phyloP scores from a whole-genome alignment of 2,797 vertebrate species.

The Mastacembelus armatus region DNA sequence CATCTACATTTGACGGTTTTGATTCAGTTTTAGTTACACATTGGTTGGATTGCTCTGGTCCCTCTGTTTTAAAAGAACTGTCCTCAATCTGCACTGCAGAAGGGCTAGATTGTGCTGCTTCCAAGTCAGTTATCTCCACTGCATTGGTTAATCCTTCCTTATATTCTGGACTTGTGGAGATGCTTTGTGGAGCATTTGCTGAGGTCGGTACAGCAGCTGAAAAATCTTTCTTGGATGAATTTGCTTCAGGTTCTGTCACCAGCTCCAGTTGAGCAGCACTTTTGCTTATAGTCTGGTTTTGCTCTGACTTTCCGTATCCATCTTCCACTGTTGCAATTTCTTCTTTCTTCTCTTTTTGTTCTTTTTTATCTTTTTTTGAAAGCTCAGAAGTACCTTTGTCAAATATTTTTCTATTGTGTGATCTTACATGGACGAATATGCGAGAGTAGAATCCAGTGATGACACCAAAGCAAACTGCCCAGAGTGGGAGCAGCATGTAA shows the following conservation, averaged over 20 bases:
- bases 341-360: conserved; percentile 32
- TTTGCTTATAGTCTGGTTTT: conserved; percentile 37
- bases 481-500: conserved; percentile 83
- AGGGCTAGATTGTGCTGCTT: conserved; percentile 30
- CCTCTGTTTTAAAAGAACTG: conserved; percentile 35
- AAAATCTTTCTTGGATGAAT: conserved; percentile 30
- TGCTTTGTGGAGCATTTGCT: conserved; percentile 14
- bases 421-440: conserved; percentile 79
- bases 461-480: conserved; percentile 76
- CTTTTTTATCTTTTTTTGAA: conserved; percentile 11
- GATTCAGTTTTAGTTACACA: conserved; percentile 11
- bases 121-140: conserved; percentile 41
- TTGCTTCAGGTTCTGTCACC: conserved; percentile 20
- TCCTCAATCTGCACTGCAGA: conserved; percentile 22
- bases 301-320: conserved; percentile 26
- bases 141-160: conserved; percentile 32
- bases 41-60: conserved; percentile 14
- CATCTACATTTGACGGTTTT: conserved; percentile 29
- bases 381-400: conserved; percentile 71
- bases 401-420: conserved; percentile 83
- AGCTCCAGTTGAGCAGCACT: conserved; percentile 19
- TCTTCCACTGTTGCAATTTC: conserved; percentile 27
- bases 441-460: conserved; percentile 80
- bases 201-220: conserved; percentile 19
- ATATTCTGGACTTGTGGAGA: conserved; percentile 25